Conservation (phyloP, 2,113 vertebrate genomes). For the Cervus canadensis region DNA sequence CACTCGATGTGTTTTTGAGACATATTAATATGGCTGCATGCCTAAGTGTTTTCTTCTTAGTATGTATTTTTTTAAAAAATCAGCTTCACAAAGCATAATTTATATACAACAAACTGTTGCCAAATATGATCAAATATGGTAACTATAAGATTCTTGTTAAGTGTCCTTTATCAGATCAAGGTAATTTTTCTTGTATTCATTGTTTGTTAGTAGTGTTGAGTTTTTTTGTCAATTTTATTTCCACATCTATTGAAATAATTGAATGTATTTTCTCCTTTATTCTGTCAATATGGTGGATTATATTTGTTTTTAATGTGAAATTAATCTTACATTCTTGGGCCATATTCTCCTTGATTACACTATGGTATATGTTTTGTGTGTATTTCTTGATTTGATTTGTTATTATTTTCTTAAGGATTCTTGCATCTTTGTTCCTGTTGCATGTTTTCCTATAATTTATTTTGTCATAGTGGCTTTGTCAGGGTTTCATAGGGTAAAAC, state of each 20-base stretch:
- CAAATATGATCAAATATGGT: not conserved
- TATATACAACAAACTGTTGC: not conserved
- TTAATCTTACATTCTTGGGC: not conserved
- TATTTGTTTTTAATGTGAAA: not conserved
- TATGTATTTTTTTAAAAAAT: not conserved
- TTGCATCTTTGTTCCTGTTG: not conserved
- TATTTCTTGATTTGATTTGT: not conserved
- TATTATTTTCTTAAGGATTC: not conserved
- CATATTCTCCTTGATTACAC: not conserved
- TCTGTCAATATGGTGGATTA: not conserved
- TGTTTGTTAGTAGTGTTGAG: not conserved
- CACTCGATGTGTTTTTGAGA: not conserved
- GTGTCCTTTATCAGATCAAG: not conserved
- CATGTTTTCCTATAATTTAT: not conserved
- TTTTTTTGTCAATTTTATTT: not conserved
- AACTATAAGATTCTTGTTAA: not conserved
- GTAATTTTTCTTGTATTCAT: not conserved
- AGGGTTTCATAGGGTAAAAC: not conserved
- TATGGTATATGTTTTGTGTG: not conserved
- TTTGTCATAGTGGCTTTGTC: not conserved
- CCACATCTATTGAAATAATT: not conserved
- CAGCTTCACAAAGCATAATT: not conserved
- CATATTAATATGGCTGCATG: not conserved
- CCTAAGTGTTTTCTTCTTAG: not conserved
- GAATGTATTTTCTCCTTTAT: not conserved